Evolutionary conservation across 1,140 invertebrate genomes (phyloP), one percentile per base, ranked within the genome.

Genomic region (Drosophila rhopaloa): DNA sequence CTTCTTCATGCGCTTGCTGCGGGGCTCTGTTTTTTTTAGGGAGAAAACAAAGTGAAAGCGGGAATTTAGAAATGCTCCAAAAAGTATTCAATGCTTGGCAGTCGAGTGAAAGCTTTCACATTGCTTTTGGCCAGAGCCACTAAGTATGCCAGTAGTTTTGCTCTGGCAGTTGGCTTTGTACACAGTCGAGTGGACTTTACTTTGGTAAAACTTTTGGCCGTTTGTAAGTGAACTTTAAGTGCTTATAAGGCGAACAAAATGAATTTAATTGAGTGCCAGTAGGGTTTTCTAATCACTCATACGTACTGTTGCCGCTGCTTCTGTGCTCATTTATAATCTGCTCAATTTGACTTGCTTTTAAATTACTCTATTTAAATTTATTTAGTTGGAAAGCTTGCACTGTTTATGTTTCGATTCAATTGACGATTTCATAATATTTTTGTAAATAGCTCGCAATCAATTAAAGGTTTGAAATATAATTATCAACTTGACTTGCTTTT

Each of bases 1-100:
- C 79, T 93, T 94, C 91, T 94, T 95, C 81, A 96, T 76, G 90
- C 94, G 95, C 58, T 93, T 93, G 19, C 94, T 94, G 53, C 95
- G 93, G 8, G 93, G 93, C 93, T 94, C 91, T 95, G 93, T 73
- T 61, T 35, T 59, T 35, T 29, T 13, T 14, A 1, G 89, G 32
- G 13, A 51, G 43, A 77, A 65, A 19, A 29, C 50, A 51, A 72
- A 61, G 3, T 43, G 68, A 71, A 71, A 71, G 44, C 37, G 44
- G 47, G 43, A 48, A 37, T 47, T 50, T 16, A 47, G 61, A 11
- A 13, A 11, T 43, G 14, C 40, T 46, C 81, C 24, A 24, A 47
- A 76, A 86, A 86, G 70, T 75, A 90, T 71, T 44, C 73, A 51
- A 47, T 11, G 14, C n/a, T 1, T 7, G 7, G 5, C 13, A 16